Evolutionary conservation across 2,888 invertebrate genomes (phyloP), one percentile per base, ranked within the genome.

Genomic region (Pycnomerus fuliginosus): DNA sequence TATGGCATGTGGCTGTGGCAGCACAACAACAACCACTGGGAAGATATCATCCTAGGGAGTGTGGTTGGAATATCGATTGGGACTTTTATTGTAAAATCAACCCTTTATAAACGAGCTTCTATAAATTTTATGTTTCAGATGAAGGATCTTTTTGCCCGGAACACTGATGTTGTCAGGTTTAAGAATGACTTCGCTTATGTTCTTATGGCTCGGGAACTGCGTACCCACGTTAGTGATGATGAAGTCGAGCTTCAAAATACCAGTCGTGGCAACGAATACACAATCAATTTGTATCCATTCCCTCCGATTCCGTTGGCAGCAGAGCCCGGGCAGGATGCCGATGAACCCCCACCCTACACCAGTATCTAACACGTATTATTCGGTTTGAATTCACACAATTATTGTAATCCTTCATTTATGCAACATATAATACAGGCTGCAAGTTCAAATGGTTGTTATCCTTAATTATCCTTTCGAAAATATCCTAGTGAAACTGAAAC

Each of bases 1-100:
- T 36, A 43, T 17, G 17, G 30, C 8, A 29, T 34, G 30, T 20
- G 14, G 15, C 11, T 43, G 17, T 43, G 43, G 43, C 16, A 17
- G 2, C 22, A 36, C 25, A 30, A 43, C 25, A 28, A 31, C n/a
- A 16, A 43, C 20, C 43, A 43, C 20, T 17, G 30, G 10, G 12
- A 36, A 11, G 43, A 43, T 13, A n/a, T 43, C n/a, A 16, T 36
- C n/a, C 30, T 17, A 1, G 43, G 36, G 3, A 23, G 20, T 14
- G 7, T 30, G 5, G 13, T 43, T 14, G 43, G 43, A 5, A n/a
- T 16, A 3, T 16, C 22, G 4, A n/a, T 36, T 2, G 43, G 24
- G 2, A 8, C 15, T 7, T 42, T 27, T 17, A 35, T 35, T 12
- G 43, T 43, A 15, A 43, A 11, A 28, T 3, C 12, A 11, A 2